These are phyloP conservation scores for Adelphocoris suturalis DNA, from an alignment of 2,888 invertebrate species.

Conservation along the genomic window DNA sequence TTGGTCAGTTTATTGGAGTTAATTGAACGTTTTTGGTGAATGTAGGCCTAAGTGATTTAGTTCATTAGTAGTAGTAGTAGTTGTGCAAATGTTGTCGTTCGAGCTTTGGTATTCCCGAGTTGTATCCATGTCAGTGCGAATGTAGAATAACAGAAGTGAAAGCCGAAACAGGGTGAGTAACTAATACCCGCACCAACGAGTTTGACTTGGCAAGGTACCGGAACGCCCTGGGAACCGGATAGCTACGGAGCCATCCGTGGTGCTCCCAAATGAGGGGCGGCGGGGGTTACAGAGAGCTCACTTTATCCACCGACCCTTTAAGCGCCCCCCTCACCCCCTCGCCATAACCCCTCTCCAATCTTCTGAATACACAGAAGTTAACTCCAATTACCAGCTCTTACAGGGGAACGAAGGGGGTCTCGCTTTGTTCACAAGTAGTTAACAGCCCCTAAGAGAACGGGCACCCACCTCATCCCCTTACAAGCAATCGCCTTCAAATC, in stretches of 20 bases:
- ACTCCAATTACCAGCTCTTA: slow-evolving; percentile 51
- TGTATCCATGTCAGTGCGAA: too few relatives aligned
- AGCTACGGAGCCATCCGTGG: not conserved
- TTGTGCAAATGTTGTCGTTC: too few relatives aligned
- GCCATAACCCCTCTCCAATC: slow-evolving; percentile 10
- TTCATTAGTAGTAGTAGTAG: too few relatives aligned
- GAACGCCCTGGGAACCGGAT: slow-evolving; percentile 27
- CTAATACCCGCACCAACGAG: not conserved
- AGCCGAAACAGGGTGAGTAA: slow-evolving; percentile 8
- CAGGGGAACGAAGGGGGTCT: not conserved
- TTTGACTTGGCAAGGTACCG: slow-evolving; percentile 30
- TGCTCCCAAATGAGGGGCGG: not conserved
- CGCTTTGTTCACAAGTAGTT: slow-evolving; percentile 55
- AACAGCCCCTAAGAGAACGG: slow-evolving; percentile 43
- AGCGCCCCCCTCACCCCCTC: not conserved
- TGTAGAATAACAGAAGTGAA: not conserved
- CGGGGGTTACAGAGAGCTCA: not conserved
- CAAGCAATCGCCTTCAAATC: slow-evolving; percentile 35
- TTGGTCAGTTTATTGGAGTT: too few relatives aligned
- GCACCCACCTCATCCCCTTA: slow-evolving; percentile 10
- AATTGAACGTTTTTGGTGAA: too few relatives aligned
- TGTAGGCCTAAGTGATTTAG: too few relatives aligned
- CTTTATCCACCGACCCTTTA: slow-evolving; percentile 14
- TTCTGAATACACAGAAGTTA: slow-evolving; percentile 49
- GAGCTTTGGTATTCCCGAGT: not conserved